Evolutionary conservation across 2,888 invertebrate species (phyloP).

Genomic region (Nasonovia ribisnigri): DNA sequence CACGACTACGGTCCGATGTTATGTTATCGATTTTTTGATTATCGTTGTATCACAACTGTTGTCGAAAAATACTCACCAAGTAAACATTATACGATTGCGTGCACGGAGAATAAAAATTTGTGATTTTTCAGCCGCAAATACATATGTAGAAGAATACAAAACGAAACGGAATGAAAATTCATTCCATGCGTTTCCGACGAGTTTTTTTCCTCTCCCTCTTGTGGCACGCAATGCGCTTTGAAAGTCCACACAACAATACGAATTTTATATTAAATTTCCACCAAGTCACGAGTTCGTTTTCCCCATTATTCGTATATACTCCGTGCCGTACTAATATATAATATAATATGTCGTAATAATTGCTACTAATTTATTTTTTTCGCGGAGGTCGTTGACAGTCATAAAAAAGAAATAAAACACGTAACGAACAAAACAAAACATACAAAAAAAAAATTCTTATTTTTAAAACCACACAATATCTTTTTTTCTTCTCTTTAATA

Average conservation of each 20-base stretch:
- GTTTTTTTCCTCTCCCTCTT: not conserved
- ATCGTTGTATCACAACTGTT: not conserved
- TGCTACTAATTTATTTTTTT: not conserved
- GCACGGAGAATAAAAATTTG: not conserved
- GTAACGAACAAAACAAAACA: not conserved
- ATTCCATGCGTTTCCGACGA: not conserved
- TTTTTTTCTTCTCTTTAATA: not conserved
- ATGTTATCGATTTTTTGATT: not conserved
- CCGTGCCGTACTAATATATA: not conserved
- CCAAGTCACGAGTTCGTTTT: not conserved
- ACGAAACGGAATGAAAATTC: not conserved
- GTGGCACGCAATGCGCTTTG: not conserved
- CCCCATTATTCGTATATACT: not conserved
- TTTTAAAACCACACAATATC: not conserved
- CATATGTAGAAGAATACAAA: not conserved
- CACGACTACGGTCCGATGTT: not conserved
- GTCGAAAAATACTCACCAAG: not conserved
- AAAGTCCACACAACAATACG: not conserved
- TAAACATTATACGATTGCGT: not conserved
- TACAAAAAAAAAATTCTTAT: not conserved
- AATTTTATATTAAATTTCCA: conserved; percentile 5
- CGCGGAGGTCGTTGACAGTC: not conserved
- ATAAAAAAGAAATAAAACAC: not conserved
- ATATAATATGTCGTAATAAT: conserved; percentile 4
- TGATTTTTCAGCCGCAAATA: not conserved